Base-by-base conservation (phyloP, 1,140 invertebrate species). In the Bombus huntii region DNA sequence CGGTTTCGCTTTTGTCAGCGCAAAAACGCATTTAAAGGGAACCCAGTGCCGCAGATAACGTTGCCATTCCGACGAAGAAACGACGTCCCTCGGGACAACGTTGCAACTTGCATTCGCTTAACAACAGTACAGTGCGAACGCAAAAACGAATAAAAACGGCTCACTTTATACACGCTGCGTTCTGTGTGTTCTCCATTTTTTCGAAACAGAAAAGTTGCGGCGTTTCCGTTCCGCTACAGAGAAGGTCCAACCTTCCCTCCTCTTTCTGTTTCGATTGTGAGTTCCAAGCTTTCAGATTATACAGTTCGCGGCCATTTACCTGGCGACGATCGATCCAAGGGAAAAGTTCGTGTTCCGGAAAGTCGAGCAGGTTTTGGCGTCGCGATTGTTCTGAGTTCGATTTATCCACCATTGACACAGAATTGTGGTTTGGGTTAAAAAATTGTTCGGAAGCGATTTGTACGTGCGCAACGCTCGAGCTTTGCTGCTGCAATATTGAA, bases 231-330 rank as follows among this genome's bases (percentile, higher is more conserved):
- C 1, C n/a, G 34, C 12, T 5, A 68, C 25, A 13, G 37, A 34
- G 15, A 34, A 10, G 12, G 6, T 9, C 18, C 22, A 2, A 4
- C n/a, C 10, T 31, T 42, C n/a, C 42, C 25, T 10, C 13, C n/a
- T 31, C n/a, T 22, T 15, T 34, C 76, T 66, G 18, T 78, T 66
- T 66, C 8, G 37, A 78, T 65, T 25, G 57, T 28, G 37, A 37
- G 34, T 28, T 59, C 5, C 31, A 10, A n/a, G 59, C 57, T 25
- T 65, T 6, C 12, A 22, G 47, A 53, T 53, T 53, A 53, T 53
- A 22, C 47, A 53, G 47, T 59, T 65, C 37, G 76, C 39, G 76
- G 59, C 28, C 76, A 65, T 78, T 78, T 39, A 57, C n/a, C 76
- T 13, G 39, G 59, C 15, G n/a, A n/a, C 22, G 76, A 79, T 79